Evolutionary conservation across 2,797 vertebrate genomes (phyloP).

Genomic region (Nannoperca obscura): DNA sequence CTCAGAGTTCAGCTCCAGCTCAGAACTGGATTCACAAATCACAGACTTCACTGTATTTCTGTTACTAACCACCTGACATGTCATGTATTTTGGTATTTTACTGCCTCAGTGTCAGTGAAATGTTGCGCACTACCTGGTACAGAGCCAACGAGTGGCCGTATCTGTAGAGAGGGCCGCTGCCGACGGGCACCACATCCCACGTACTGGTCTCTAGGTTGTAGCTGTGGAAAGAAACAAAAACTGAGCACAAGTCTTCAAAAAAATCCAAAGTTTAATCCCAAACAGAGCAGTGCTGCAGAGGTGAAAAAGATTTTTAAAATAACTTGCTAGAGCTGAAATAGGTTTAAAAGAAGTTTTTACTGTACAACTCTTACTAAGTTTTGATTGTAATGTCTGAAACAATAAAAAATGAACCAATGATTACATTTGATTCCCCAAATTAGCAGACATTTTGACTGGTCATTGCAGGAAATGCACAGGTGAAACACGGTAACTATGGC

Average conservation of each 20-base stretch:
- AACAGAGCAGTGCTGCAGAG: not conserved
- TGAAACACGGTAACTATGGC: not conserved
- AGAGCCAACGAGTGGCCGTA: slow-evolving; percentile 92
- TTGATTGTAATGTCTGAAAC: too few species aligned
- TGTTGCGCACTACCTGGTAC: slow-evolving; percentile 84
- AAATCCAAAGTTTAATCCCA: not conserved
- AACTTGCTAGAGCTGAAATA: too few species aligned
- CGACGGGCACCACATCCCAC: slow-evolving; percentile 89
- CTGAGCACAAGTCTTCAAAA: too few species aligned
- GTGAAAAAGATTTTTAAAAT: not conserved
- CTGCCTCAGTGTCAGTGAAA: not conserved
- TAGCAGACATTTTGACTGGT: not conserved
- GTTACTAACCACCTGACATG: not conserved
- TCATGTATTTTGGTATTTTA: not conserved
- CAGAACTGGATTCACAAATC: not conserved
- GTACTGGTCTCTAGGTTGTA: slow-evolving; percentile 91
- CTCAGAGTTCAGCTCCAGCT: too few species aligned
- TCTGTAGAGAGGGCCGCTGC: slow-evolving; percentile 89
- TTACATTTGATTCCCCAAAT: too few species aligned
- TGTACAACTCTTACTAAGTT: too few species aligned
- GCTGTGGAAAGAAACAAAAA: slow-evolving; percentile 65
- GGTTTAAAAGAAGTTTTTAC: too few species aligned
- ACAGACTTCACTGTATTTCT: not conserved
- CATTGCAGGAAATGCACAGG: not conserved
- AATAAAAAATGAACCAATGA: too few species aligned